Percentiles rank a stretch among this genome's conserved stretches.
These are phyloP conservation scores for Drosophila siamana DNA, from an alignment of 2,888 invertebrate species.

Conservation along the genomic window DNA sequence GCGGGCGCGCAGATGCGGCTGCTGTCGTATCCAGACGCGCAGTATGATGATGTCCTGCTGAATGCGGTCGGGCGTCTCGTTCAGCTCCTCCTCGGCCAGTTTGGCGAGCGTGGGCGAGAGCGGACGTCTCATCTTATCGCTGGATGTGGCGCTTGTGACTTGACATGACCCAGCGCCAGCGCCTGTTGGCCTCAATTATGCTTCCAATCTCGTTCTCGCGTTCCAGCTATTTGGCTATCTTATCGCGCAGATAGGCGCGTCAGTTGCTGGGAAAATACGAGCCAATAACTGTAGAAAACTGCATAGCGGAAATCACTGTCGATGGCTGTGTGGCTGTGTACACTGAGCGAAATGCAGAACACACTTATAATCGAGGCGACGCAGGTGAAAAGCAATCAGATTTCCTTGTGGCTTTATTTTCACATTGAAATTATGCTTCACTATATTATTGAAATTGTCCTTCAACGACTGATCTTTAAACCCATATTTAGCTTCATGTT, in stretches of 20 bases:
- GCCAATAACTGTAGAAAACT: conserved; percentile 22
- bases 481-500: no score
- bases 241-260: conserved; percentile 46
- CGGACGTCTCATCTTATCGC: conserved; percentile 73
- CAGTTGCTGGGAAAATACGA: conserved; percentile 47
- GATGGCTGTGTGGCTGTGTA: not conserved
- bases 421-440: no score
- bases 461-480: no score
- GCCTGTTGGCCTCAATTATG: conserved; percentile 26
- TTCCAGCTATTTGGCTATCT: conserved; percentile 56
- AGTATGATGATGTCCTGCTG: conserved; percentile 85
- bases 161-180: conserved; percentile 10
- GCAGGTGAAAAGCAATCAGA: no score
- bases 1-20: conserved; percentile 85
- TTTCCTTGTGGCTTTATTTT: no score
- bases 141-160: conserved; percentile 44
- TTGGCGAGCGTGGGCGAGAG: conserved; percentile 76
- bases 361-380: not conserved
- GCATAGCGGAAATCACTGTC: not conserved
- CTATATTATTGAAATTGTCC: no score
- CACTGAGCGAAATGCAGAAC: conserved; percentile 1
- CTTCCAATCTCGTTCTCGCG: not conserved
- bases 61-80: conserved; percentile 86
- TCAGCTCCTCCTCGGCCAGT: conserved; percentile 85
- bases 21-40: conserved; percentile 86